Percentiles rank a stretch among this genome's conserved stretches.
phyloP scores from a whole-genome alignment of 92 coral and sea anemone genomes.

The Ricordea florida region DNA sequence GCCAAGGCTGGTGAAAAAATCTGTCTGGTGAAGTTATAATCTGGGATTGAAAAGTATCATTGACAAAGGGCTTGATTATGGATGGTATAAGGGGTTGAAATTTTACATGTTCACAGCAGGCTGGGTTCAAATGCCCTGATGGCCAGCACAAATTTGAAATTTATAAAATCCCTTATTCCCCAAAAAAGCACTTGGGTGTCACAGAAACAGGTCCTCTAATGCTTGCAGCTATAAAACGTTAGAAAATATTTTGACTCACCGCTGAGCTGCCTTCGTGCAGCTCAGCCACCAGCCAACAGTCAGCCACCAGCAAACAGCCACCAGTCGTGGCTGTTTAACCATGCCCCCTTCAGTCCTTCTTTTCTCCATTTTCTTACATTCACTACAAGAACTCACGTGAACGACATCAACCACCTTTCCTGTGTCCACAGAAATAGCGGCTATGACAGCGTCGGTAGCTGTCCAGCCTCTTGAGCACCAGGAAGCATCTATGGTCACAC shows the following conservation, averaged over 20 bases:
- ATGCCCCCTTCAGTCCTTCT: background rate
- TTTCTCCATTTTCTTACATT: slow-evolving; percentile 45
- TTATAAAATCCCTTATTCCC: background rate
- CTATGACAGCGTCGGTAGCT: slow-evolving; percentile 37
- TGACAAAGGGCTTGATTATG: no score
- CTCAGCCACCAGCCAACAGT: no score
- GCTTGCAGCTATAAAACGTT: background rate
- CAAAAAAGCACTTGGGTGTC: background rate
- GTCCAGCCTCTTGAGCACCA: slow-evolving; percentile 57
- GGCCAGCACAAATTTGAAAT: background rate
- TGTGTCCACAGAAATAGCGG: slow-evolving; percentile 51
- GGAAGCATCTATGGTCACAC: slow-evolving; percentile 41
- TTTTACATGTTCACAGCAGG: background rate
- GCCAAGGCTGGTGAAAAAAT: no score
- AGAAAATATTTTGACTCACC: background rate
- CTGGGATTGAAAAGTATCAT: no score
- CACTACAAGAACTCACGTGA: slow-evolving; percentile 31
- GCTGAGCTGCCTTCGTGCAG: slow-evolving; percentile 20
- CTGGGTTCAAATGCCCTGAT: background rate
- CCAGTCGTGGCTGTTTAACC: background rate
- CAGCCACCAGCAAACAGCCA: no score
- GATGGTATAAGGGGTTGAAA: background rate
- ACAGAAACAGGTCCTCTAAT: background rate
- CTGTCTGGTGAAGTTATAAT: no score
- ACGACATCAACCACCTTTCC: slow-evolving; percentile 52